Conservation (phyloP, 2,797 vertebrate genomes). For the Oreortyx pictus region DNA sequence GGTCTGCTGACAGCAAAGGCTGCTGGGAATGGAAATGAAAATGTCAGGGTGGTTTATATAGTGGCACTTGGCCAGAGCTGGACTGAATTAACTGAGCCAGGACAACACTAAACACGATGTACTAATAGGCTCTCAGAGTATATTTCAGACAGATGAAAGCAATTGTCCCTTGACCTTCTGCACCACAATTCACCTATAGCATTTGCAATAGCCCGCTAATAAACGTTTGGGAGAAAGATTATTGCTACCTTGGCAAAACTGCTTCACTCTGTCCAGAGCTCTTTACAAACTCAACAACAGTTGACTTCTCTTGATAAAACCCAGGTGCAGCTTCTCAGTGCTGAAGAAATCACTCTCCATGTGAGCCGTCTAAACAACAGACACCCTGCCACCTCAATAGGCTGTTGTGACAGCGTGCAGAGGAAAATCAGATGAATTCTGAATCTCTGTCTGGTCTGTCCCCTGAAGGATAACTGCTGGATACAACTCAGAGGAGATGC, state of each 20-base stretch:
- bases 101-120: neutral
- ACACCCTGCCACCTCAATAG: neutral
- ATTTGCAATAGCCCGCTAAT: neutral
- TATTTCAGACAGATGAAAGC: neutral
- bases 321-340: neutral
- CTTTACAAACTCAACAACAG: neutral
- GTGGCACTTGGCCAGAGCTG: neutral
- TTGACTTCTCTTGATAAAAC: neutral
- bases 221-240: neutral
- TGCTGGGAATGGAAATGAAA: slow-evolving; percentile 4
- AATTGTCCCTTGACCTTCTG: neutral
- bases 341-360: neutral
- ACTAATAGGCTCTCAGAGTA: neutral
- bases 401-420: neutral
- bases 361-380: neutral
- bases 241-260: neutral
- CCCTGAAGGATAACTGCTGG: neutral
- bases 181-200: neutral
- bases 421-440: neutral
- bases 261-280: neutral
- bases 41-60: neutral
- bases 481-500: neutral
- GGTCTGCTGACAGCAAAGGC: neutral
- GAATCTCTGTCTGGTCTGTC: neutral
- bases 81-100: neutral